A percentile compares a stretch with the other conserved stretches of the same genome.
Conservation (phyloP, 2,797 vertebrate genomes). For the Labroides dimidiatus region DNA sequence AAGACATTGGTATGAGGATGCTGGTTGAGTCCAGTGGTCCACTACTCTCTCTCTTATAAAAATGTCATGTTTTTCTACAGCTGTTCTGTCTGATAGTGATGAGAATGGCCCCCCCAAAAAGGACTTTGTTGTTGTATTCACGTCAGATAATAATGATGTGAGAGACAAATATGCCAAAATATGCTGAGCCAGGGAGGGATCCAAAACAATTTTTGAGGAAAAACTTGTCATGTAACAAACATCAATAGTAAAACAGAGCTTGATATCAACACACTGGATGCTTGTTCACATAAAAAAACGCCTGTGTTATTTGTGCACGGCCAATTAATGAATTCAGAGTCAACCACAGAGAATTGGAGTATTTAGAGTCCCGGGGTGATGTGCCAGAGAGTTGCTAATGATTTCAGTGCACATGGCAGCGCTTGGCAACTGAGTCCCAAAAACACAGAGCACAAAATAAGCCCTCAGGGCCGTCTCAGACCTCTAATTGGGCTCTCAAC, state of each 20-base stretch:
- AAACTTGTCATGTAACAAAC: slow-evolving; percentile 51
- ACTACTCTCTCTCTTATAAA: no score
- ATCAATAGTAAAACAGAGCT: slow-evolving; percentile 29
- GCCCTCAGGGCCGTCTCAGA: slow-evolving; percentile 56
- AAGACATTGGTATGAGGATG: background rate
- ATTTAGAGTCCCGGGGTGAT: slow-evolving; percentile 63
- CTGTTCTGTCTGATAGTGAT: no score
- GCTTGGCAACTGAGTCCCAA: slow-evolving; percentile 76
- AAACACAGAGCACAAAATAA: slow-evolving; percentile 72
- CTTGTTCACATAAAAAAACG: slow-evolving; percentile 43
- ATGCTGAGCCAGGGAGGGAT: slow-evolving; percentile 4
- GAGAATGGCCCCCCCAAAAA: no score
- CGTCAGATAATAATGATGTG: slow-evolving; percentile 22
- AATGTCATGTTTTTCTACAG: no score
- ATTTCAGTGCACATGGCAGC: slow-evolving; percentile 71
- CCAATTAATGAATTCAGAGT: slow-evolving; percentile 79
- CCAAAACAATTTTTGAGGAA: slow-evolving; percentile 1
- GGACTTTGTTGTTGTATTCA: background rate
- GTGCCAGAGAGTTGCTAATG: slow-evolving; percentile 79
- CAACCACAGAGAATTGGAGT: slow-evolving; percentile 71
- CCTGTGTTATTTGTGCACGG: slow-evolving; percentile 69
- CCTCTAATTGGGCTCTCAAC: slow-evolving; percentile 78
- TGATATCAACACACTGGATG: slow-evolving; percentile 28
- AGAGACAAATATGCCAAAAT: background rate
- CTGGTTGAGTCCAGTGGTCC: no score